phyloP scores from a whole-genome alignment of 2,888 invertebrate species.

The Archips crataeganus region DNA sequence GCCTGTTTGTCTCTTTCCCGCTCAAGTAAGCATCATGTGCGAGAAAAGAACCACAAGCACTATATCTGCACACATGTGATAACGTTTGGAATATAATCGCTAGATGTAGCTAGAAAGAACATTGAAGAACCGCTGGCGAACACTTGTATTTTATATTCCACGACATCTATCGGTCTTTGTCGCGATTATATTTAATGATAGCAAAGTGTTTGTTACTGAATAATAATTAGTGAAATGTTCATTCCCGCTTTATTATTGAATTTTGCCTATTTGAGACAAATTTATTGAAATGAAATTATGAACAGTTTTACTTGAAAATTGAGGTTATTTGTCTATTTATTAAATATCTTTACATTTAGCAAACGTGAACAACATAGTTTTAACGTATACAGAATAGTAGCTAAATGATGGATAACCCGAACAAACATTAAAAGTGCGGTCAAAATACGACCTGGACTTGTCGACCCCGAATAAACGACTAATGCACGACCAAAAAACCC shows the following conservation, averaged over 20 bases:
- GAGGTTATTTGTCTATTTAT: background rate
- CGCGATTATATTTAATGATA: background rate
- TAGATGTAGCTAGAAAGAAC: constrained; percentile 22
- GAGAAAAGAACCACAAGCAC: background rate
- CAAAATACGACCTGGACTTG: too few relatives aligned
- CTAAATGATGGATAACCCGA: background rate
- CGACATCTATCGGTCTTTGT: constrained; percentile 20
- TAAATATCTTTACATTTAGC: background rate
- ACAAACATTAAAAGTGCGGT: background rate
- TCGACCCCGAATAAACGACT: too few relatives aligned
- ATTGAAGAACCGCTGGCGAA: background rate
- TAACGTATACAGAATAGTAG: background rate
- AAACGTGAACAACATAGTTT: constrained; percentile 29
- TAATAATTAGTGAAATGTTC: constrained; percentile 16
- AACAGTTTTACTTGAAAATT: too few relatives aligned
- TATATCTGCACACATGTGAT: background rate
- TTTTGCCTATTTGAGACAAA: background rate
- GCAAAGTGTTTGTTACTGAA: background rate
- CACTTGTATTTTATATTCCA: background rate
- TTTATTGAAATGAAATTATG: background rate
- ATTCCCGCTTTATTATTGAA: constrained; percentile 19
- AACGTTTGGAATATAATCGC: background rate
- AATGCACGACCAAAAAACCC: too few relatives aligned
- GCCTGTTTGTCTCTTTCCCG: background rate
- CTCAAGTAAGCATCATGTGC: background rate